phyloP scores from a whole-genome alignment of 2,113 vertebrate species.

The Oreocharis arfaki region DNA sequence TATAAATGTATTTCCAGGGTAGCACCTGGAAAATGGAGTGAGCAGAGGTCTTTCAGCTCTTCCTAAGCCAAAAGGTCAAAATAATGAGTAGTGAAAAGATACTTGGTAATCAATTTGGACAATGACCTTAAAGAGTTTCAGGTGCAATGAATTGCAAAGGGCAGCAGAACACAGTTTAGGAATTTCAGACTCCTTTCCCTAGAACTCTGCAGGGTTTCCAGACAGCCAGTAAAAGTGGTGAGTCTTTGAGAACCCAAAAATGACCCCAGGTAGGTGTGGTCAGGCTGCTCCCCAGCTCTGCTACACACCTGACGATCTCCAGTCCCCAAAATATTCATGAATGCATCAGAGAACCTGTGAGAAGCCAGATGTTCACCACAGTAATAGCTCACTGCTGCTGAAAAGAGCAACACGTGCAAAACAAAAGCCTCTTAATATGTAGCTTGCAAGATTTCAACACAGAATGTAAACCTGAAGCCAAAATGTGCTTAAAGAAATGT shows the following conservation, averaged over 20 bases:
- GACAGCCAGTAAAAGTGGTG: neutral
- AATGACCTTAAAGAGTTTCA: neutral
- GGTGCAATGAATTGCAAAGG: neutral
- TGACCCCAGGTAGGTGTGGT: neutral
- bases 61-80: neutral
- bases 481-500: neutral
- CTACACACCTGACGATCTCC: neutral
- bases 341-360: neutral
- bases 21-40: neutral
- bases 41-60: neutral
- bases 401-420: neutral
- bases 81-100: neutral
- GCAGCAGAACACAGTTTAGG: neutral
- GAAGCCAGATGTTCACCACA: neutral
- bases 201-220: neutral
- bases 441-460: neutral
- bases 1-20: neutral
- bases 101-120: neutral
- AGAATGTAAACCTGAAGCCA: neutral
- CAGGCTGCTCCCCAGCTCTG: neutral
- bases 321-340: neutral
- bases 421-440: neutral
- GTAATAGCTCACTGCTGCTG: neutral
- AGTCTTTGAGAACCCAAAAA: neutral
- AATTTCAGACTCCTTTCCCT: neutral